These are phyloP conservation scores for Troides aeacus DNA, from an alignment of 2,888 invertebrate genomes.

Conservation along the genomic window DNA sequence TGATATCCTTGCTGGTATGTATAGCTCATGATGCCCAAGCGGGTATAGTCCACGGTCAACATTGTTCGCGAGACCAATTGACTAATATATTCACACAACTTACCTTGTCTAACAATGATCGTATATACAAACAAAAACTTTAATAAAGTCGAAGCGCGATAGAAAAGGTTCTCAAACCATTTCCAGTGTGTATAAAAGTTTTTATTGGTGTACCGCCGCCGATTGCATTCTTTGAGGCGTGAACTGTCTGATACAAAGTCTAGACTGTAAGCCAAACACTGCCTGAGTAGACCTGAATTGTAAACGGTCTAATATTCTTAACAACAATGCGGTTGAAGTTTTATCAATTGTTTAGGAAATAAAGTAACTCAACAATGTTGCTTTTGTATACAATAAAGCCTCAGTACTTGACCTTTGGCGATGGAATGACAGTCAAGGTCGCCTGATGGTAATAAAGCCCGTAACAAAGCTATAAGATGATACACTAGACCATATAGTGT, in stretches of 20 bases:
- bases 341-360: too few species aligned
- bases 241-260: constrained; percentile 48
- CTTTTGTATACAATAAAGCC: too few species aligned
- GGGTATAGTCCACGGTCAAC: too few species aligned
- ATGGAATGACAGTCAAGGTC: too few species aligned
- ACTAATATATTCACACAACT: not conserved
- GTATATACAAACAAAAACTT: not conserved
- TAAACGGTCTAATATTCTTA: constrained; percentile 17
- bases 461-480: too few species aligned
- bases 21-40: too few species aligned
- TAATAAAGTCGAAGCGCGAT: constrained; percentile 5
- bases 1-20: too few species aligned
- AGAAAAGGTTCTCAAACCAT: constrained; percentile 29
- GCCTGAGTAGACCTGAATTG: constrained; percentile 11
- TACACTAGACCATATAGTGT: too few species aligned
- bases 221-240: constrained; percentile 35
- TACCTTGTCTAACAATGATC: not conserved
- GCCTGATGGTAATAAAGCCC: too few species aligned
- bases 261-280: constrained; percentile 40
- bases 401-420: too few species aligned
- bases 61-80: too few species aligned
- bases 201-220: constrained; percentile 30
- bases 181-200: constrained; percentile 45
- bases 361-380: too few species aligned
- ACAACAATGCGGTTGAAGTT: constrained; percentile 2